Evolutionary conservation across 2,797 vertebrate species (phyloP), one percentile per base, ranked within the genome.

Genomic region (Pipistrellus pipistrellus): DNA sequence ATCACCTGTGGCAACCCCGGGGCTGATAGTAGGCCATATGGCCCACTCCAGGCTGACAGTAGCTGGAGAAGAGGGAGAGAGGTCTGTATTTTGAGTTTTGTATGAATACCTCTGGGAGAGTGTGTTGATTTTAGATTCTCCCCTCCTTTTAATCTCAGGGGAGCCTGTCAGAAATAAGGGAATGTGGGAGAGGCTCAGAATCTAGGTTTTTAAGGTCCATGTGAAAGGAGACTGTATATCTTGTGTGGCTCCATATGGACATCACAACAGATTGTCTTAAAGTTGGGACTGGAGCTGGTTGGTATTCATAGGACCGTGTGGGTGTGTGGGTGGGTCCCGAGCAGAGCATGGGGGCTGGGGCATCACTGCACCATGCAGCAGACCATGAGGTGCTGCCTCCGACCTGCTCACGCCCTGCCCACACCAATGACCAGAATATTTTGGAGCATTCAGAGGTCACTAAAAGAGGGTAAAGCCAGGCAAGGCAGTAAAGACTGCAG

Each of bases 341-440:
- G 48, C 13, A 17, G 8, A 69, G 17, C 8, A 18, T 0, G 4
- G 18, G 5, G 18, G 8, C 73, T 85, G 68, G 23, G 20, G 32
- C 9, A 1, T 53, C 3, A 8, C 15, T 18, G 10, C 8, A 0
- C 14, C 0, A 1, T 15, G 48, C 38, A 11, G 25, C 7, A 25
- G n/a, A 12, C 46, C 64, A 46, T 0, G 1, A 17, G 6, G 3
- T 30, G 8, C 83, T 13, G 46, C 17, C 12, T 86, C 4, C 0
- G 25, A 32, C 23, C 68, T 64, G 68, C 41, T 91, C 18, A 18
- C 12, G 62, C 4, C 9, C 35, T 48, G 41, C n/a, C 46, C 44
- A 38, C 0, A 15, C 3, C 53, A 38, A 41, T 18, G 32, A 62
- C 35, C 25, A 73, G 18, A 48, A 78, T 55, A 53, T 78, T 55